phyloP scores from a whole-genome alignment of 2,113 vertebrate species.

The Eclectus roratus region DNA sequence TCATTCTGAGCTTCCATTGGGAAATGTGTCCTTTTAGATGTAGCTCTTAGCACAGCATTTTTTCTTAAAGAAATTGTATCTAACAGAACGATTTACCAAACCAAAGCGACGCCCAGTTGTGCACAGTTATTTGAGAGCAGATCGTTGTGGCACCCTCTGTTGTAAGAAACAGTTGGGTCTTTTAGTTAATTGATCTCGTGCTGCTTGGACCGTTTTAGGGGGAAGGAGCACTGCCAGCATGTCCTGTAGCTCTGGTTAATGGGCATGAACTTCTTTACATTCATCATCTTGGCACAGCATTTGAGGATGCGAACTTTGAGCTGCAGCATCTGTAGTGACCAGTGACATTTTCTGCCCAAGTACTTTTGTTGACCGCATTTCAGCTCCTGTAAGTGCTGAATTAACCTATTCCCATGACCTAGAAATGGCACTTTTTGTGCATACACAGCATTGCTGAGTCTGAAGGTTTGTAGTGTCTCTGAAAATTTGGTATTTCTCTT shows the following conservation, averaged over 20 bases:
- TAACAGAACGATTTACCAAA: background rate
- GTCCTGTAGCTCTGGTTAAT: background rate
- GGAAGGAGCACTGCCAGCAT: background rate
- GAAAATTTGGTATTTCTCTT: background rate
- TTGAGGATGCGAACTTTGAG: background rate
- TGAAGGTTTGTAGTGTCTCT: background rate
- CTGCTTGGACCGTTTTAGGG: background rate
- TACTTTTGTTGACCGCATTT: background rate
- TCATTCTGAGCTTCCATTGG: rapidly evolving
- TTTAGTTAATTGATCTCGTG: background rate
- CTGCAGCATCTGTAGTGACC: background rate
- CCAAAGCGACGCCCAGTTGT: background rate
- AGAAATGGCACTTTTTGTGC: background rate
- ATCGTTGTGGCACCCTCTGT: rapidly evolving
- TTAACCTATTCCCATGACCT: background rate
- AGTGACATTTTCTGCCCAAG: background rate
- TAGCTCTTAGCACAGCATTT: background rate
- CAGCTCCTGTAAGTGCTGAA: background rate
- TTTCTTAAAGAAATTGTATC: background rate
- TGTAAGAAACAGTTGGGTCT: rapidly evolving
- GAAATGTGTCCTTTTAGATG: background rate
- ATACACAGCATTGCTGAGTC: background rate
- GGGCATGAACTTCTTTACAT: background rate
- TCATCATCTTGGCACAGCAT: background rate
- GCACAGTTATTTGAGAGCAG: background rate